Conservation (phyloP, 2,888 invertebrate genomes). For the Drosophila lacicola region DNA sequence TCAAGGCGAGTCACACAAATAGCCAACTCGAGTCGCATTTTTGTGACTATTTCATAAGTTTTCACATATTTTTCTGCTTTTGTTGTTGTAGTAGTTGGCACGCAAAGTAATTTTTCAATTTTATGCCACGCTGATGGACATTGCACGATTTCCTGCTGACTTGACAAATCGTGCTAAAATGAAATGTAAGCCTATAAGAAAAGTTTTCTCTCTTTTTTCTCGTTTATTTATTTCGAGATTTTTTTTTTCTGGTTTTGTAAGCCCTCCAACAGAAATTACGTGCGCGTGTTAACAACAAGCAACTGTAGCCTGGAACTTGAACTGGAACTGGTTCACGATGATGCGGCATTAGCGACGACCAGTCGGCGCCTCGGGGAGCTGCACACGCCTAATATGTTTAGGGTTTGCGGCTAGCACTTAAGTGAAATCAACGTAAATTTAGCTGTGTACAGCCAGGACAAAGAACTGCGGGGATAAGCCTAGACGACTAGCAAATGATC, state of each 20-base stretch:
- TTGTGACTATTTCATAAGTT: slow-evolving; percentile 72
- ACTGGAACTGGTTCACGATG: slow-evolving; percentile 56
- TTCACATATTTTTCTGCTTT: slow-evolving; percentile 8
- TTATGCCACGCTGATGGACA: slow-evolving; percentile 73
- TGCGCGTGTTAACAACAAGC: slow-evolving; percentile 58
- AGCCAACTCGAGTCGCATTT: slow-evolving; percentile 45
- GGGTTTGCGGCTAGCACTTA: slow-evolving; percentile 68
- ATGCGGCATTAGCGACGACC: slow-evolving; percentile 61
- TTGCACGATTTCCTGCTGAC: slow-evolving; percentile 82
- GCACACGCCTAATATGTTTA: slow-evolving; percentile 68
- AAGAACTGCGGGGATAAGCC: rapidly evolving
- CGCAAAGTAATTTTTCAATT: slow-evolving; percentile 82
- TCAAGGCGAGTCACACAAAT: slow-evolving; percentile 53
- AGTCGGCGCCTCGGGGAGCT: slow-evolving; percentile 30
- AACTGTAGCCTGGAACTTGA: slow-evolving; percentile 23
- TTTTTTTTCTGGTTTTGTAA: not conserved
- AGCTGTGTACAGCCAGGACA: slow-evolving; percentile 17
- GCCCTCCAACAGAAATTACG: slow-evolving; percentile 54
- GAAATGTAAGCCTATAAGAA: slow-evolving; percentile 71
- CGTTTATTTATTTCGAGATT: not conserved
- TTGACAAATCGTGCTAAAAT: slow-evolving; percentile 80
- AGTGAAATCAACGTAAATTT: slow-evolving; percentile 75
- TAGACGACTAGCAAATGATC: slow-evolving; percentile 9
- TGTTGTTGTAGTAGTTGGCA: slow-evolving; percentile 43
- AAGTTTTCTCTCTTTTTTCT: slow-evolving; percentile 28